Percentiles rank a stretch among this genome's conserved stretches.
Evolutionary conservation across 2,113 vertebrate genomes (phyloP).

Genomic region (Leptobrachium leishanense): DNA sequence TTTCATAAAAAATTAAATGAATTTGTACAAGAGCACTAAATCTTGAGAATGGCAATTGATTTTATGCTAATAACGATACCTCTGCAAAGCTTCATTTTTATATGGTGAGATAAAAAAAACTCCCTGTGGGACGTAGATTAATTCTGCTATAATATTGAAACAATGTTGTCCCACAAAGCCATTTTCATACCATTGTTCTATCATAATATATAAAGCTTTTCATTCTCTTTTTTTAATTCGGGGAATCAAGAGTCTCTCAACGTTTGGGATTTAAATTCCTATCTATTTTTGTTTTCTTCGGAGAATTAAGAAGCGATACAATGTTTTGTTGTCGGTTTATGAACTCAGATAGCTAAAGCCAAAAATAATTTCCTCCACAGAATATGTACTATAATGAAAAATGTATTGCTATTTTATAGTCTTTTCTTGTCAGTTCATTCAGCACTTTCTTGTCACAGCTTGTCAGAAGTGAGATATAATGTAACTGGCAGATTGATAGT

Average conservation of each 20-base stretch:
- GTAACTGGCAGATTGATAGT: constrained; percentile 31
- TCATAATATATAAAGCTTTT: too few relatives aligned
- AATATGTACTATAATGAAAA: constrained; percentile 26
- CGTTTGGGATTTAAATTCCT: constrained; percentile 28
- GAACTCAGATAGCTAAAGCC: neutral
- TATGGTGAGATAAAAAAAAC: too few relatives aligned
- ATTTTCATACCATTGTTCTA: too few relatives aligned
- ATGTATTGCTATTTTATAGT: constrained; percentile 27
- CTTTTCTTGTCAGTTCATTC: constrained; percentile 35
- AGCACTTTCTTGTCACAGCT: constrained; percentile 28
- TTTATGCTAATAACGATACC: too few relatives aligned
- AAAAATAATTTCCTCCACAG: constrained; percentile 12
- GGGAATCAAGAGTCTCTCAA: constrained; percentile 3
- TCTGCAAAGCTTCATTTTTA: too few relatives aligned
- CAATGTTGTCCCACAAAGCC: too few relatives aligned
- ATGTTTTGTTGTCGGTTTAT: constrained; percentile 30
- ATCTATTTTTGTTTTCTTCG: constrained; percentile 31
- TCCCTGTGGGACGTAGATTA: too few relatives aligned
- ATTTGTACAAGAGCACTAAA: too few relatives aligned
- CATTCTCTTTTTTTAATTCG: too few relatives aligned
- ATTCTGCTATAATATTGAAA: too few relatives aligned
- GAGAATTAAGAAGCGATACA: constrained; percentile 32
- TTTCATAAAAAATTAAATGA: too few relatives aligned
- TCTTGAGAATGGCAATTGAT: too few relatives aligned
- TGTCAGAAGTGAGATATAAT: constrained; percentile 25